Evolutionary conservation across 2,888 invertebrate species (phyloP).

Genomic region (Automeris io): DNA sequence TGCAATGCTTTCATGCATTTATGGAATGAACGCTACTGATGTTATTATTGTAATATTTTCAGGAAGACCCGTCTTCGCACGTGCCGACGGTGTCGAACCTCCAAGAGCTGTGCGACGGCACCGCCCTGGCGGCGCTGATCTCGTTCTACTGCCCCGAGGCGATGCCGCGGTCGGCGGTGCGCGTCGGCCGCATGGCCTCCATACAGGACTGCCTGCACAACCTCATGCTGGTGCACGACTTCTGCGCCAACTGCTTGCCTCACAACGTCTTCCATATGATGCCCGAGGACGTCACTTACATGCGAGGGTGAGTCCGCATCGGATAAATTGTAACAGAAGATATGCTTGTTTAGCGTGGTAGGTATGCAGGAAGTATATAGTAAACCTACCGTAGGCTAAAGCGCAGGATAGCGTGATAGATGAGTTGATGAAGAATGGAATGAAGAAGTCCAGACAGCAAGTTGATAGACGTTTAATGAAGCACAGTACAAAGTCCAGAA

Average conservation of each 20-base stretch:
- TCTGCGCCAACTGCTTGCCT: constrained; percentile 90
- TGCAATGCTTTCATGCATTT: no score
- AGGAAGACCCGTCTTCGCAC: constrained; percentile 77
- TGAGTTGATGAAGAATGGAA: no score
- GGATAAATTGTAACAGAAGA: background rate
- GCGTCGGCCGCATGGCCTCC: constrained; percentile 80
- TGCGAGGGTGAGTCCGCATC: constrained; percentile 81
- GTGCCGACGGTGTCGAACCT: constrained; percentile 86
- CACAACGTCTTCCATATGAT: constrained; percentile 94
- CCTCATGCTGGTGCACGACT: constrained; percentile 90
- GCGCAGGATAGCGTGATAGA: no score
- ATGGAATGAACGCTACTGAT: no score
- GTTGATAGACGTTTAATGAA: no score
- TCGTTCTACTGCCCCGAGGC: constrained; percentile 88
- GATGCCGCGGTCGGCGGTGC: constrained; percentile 71
- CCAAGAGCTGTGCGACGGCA: constrained; percentile 94
- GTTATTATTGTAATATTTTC: constrained; percentile 24
- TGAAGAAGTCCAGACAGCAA: no score
- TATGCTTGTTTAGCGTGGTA: no score
- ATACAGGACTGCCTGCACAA: constrained; percentile 95
- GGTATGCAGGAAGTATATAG: no score
- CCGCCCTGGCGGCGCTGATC: constrained; percentile 89
- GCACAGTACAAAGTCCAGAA: no score
- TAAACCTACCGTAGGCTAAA: no score
- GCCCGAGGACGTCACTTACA: constrained; percentile 96